These are phyloP conservation scores for Aphidius colemani DNA, from an alignment of 2,888 invertebrate species.

Conservation along the genomic window DNA sequence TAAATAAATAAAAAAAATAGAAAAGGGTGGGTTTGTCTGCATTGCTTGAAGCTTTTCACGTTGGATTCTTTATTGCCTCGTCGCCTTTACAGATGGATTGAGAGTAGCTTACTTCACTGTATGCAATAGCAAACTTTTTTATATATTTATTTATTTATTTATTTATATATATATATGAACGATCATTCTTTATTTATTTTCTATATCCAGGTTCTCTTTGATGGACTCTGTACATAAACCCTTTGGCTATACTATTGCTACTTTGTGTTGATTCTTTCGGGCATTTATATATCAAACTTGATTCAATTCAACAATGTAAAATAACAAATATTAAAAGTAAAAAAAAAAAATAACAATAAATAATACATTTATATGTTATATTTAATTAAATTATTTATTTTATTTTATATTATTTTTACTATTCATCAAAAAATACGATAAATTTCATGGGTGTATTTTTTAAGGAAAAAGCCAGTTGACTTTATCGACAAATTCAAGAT, in stretches of 20 bases:
- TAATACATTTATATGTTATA: neutral
- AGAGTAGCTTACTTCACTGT: conserved; percentile 8
- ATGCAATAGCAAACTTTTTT: neutral
- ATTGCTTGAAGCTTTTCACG: conserved; percentile 28
- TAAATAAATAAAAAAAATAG: neutral
- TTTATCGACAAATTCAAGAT: conserved; percentile 14
- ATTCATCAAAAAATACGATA: conserved; percentile 3
- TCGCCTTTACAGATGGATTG: conserved; percentile 26
- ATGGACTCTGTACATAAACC: conserved; percentile 11
- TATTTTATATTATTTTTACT: neutral
- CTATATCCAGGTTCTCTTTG: conserved; percentile 13
- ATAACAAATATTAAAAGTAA: no score
- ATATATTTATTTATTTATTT: no score
- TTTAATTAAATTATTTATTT: no score
- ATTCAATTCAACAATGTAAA: no score
- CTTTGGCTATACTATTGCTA: neutral
- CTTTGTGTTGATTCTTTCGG: neutral
- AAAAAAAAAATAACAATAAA: no score
- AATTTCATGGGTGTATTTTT: conserved; percentile 4
- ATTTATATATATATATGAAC: no score
- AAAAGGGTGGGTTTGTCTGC: conserved; percentile 24
- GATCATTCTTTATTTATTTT: conserved; percentile 13
- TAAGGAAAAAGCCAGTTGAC: conserved; percentile 7
- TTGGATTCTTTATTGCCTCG: conserved; percentile 28
- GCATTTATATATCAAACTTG: no score